Conservation (phyloP, 2,888 invertebrate species). For the Junonia oenone region DNA sequence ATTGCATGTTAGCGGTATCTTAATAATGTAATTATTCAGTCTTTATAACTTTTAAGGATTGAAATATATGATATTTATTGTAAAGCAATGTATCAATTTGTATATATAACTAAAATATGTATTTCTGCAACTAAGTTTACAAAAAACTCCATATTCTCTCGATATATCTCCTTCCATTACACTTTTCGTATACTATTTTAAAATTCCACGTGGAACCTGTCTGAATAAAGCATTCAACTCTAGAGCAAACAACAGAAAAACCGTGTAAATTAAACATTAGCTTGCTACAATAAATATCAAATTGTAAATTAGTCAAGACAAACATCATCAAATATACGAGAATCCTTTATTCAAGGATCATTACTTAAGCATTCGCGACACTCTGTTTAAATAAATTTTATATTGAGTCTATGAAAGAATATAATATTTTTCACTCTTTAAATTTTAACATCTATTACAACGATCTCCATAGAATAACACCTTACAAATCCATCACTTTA, state of each 20-base stretch:
- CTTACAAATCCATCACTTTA: no score
- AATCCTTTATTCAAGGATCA: not conserved
- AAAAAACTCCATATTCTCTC: not conserved
- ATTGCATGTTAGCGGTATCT: no score
- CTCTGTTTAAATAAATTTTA: not conserved
- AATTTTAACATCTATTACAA: no score
- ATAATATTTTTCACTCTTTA: not conserved
- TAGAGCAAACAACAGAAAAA: not conserved
- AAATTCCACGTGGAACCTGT: not conserved
- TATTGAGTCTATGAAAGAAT: not conserved
- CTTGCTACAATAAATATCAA: not conserved
- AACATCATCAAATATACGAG: not conserved
- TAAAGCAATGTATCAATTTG: no score
- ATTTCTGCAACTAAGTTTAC: not conserved
- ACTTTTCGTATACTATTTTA: not conserved
- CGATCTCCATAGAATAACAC: no score
- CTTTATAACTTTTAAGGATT: no score
- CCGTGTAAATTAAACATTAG: not conserved
- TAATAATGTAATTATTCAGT: no score
- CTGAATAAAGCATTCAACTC: constrained; percentile 13
- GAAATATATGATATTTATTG: no score
- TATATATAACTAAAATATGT: no score
- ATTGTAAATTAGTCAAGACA: not conserved
- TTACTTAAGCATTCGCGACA: not conserved
- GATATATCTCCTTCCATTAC: not conserved